Evolutionary conservation across 64 coral and sea anemone genomes (phyloP).

Genomic region (Acropora tenuis): DNA sequence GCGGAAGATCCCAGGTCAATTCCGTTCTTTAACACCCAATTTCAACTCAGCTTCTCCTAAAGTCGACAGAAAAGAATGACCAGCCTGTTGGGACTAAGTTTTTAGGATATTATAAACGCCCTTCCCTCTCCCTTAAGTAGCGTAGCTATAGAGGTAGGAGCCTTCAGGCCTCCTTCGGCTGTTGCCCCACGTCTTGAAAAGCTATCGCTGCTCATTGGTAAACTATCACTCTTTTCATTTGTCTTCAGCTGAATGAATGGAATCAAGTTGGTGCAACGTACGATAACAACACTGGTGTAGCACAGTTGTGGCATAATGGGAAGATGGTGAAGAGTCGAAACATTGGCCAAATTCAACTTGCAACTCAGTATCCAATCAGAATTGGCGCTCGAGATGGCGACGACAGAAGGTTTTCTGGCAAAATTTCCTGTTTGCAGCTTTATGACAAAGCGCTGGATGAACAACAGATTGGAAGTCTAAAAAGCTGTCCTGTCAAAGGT

Average conservation of each 20-base stretch:
- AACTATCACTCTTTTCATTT: no score
- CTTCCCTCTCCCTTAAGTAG: no score
- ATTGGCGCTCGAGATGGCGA: slow-evolving; percentile 82
- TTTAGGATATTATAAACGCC: no score
- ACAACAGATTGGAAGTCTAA: slow-evolving; percentile 91
- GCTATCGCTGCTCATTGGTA: no score
- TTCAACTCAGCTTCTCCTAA: no score
- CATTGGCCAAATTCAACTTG: slow-evolving; percentile 80
- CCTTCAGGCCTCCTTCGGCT: no score
- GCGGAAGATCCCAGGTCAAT: no score
- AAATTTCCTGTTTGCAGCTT: slow-evolving; percentile 96
- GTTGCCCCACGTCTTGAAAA: no score
- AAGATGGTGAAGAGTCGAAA: slow-evolving; percentile 99
- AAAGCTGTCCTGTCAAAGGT: slow-evolving; percentile 93
- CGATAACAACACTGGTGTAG: slow-evolving; percentile 96
- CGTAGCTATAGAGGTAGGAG: no score
- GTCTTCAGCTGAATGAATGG: slow-evolving; percentile 80
- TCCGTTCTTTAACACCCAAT: no score
- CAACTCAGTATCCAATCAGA: slow-evolving; percentile 93
- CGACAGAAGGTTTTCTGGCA: slow-evolving; percentile 80
- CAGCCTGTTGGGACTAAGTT: no score
- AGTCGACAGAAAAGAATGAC: no score
- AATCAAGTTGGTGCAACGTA: slow-evolving; percentile 97
- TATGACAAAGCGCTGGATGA: slow-evolving; percentile 89
- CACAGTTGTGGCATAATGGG: slow-evolving; percentile 95